These are phyloP conservation scores for Mesaphorura yosii DNA, from an alignment of 1,140 invertebrate species.

Conservation along the genomic window DNA sequence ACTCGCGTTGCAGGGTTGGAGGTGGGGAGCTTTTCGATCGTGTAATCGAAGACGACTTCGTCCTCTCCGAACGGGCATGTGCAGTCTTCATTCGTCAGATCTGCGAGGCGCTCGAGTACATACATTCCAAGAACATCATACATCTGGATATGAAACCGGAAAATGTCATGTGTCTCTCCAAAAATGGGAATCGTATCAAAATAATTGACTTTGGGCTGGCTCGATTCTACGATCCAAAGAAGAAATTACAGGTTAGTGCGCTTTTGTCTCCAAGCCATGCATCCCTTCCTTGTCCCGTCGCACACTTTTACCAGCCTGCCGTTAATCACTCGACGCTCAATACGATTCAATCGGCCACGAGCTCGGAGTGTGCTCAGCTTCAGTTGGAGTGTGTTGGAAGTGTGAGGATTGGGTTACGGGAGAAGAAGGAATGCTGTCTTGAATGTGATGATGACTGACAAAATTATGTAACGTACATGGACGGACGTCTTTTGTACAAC, in stretches of 20 bases:
- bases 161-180: conserved; percentile 90
- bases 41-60: conserved; percentile 95
- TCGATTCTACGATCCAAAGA: conserved; percentile 76
- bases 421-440: too few species aligned
- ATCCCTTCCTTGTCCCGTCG: not conserved
- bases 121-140: conserved; percentile 84
- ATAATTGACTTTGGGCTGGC: conserved; percentile 96
- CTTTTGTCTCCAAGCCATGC: not conserved
- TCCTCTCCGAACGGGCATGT: conserved; percentile 88
- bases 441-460: too few species aligned
- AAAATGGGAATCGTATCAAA: conserved; percentile 91
- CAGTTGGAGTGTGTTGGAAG: too few species aligned
- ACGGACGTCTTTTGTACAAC: too few species aligned
- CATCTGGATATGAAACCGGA: conserved; percentile 98
- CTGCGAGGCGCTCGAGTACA: conserved; percentile 90
- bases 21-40: conserved; percentile 96
- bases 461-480: too few species aligned
- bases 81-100: conserved; percentile 94
- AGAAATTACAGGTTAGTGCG: conserved; percentile 56
- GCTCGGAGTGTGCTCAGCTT: too few species aligned
- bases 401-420: too few species aligned
- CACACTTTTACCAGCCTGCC: too few species aligned
- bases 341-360: too few species aligned
- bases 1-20: too few species aligned
- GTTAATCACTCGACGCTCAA: too few species aligned